Percentiles rank a stretch among this genome's conserved stretches.
Evolutionary conservation across 2,888 invertebrate genomes (phyloP).

Genomic region (Xanthorhoe designata): DNA sequence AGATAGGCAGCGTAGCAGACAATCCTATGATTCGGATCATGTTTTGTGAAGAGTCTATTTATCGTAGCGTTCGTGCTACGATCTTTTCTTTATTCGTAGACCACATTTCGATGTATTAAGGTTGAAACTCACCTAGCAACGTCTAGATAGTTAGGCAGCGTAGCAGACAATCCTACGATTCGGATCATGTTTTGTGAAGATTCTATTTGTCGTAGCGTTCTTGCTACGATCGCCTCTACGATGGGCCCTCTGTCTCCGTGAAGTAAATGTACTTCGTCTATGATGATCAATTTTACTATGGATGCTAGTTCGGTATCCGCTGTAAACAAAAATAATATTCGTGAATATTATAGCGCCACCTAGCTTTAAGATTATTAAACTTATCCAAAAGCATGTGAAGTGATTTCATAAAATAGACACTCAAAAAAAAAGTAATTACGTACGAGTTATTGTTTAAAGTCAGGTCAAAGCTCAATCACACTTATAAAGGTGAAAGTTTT

Average conservation of each 20-base stretch:
- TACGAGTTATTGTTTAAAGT: no score
- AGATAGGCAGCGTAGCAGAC: conserved; percentile 99
- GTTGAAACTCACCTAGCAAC: conserved; percentile 86
- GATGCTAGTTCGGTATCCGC: conserved; percentile 95
- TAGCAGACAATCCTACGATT: conserved; percentile 98
- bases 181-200: conserved; percentile 97
- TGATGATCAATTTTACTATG: conserved; percentile 96
- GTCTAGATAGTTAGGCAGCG: conserved; percentile 98
- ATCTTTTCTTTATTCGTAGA: conserved; percentile 85
- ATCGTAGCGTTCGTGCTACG: conserved; percentile 97
- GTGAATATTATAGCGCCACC: not conserved
- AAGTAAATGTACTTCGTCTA: conserved; percentile 98
- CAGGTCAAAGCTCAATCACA: no score
- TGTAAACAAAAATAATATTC: conserved; percentile 48
- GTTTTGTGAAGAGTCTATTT: conserved; percentile 95
- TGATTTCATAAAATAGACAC: no score
- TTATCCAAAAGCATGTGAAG: no score
- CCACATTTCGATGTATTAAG: not conserved
- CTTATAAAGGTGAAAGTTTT: no score
- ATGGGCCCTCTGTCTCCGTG: conserved; percentile 99
- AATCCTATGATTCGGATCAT: conserved; percentile 99
- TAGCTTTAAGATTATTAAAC: no score
- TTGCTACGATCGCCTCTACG: conserved; percentile 97
- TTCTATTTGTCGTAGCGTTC: conserved; percentile 96
- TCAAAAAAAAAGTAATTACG: no score